A percentile compares a stretch with the other conserved stretches of the same genome.
These are phyloP conservation scores for Leucophora obtusa DNA, from an alignment of 2,888 invertebrate species.

Conservation along the genomic window DNA sequence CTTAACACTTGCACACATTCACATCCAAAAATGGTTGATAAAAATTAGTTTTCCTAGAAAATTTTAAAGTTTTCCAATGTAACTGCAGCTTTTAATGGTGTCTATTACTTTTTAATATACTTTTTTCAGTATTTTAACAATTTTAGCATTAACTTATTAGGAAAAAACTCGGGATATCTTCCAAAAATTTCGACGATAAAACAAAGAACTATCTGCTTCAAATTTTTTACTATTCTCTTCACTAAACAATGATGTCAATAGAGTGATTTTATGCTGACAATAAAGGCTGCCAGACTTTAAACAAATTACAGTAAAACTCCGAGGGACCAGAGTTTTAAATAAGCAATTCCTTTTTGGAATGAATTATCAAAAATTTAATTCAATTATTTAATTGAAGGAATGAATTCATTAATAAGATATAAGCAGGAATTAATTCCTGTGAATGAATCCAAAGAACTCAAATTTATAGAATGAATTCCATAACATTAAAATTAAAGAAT, in stretches of 20 bases:
- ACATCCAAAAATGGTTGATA: conserved; percentile 22
- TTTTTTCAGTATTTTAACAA: conserved; percentile 25
- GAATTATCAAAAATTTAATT: no score
- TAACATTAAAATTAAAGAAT: no score
- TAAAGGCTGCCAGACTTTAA: not conserved
- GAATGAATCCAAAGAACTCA: no score
- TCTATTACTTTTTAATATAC: conserved; percentile 15
- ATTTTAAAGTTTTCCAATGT: conserved; percentile 14
- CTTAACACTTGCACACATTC: conserved; percentile 21
- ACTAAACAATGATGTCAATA: conserved; percentile 22
- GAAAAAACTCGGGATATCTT: conserved; percentile 9
- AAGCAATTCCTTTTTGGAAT: no score
- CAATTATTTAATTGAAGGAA: no score
- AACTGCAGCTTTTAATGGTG: not conserved
- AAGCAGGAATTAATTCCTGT: no score
- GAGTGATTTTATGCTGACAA: not conserved
- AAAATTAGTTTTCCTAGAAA: conserved; percentile 13
- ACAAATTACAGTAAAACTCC: no score
- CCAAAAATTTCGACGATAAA: conserved; percentile 43
- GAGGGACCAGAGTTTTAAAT: no score
- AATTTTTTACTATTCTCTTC: conserved; percentile 21
- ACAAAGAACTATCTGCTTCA: conserved; percentile 49
- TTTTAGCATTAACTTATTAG: conserved; percentile 27
- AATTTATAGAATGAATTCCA: no score
- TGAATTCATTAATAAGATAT: no score